These are phyloP conservation scores for Stegophylla sp. DNA, from an alignment of 2,888 invertebrate species.

Conservation along the genomic window DNA sequence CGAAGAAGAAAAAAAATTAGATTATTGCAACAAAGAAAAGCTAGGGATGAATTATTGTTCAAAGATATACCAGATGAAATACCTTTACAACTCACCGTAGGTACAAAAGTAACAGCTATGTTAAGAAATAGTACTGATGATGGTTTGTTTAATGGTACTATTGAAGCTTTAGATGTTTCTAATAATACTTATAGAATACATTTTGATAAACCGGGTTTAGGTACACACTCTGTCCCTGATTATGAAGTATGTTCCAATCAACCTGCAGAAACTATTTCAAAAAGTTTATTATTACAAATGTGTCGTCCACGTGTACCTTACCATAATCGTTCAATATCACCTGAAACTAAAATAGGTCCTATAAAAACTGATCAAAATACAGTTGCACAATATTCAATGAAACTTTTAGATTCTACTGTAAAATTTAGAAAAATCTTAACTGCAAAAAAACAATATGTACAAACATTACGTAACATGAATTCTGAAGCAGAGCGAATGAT, in stretches of 20 bases:
- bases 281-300: constrained; percentile 61
- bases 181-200: constrained; percentile 93
- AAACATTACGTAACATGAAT: constrained; percentile 83
- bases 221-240: constrained; percentile 95
- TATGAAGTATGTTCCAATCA: constrained; percentile 95
- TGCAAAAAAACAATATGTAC: constrained; percentile 81
- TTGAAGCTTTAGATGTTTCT: constrained; percentile 94
- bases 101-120: constrained; percentile 91
- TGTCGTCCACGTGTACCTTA: constrained; percentile 59
- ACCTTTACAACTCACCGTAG: constrained; percentile 91
- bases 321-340: constrained; percentile 52
- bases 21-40: constrained; percentile 89
- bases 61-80: constrained; percentile 94
- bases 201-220: constrained; percentile 89
- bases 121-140: constrained; percentile 86
- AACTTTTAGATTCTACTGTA: constrained; percentile 66
- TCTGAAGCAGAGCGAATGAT: constrained; percentile 86
- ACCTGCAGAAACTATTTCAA: constrained; percentile 82
- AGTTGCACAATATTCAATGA: constrained; percentile 55
- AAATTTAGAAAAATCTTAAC: constrained; percentile 84
- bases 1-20: constrained; percentile 90
- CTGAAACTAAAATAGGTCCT: constrained; percentile 40
- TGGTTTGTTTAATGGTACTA: constrained; percentile 90
- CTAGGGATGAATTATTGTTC: constrained; percentile 75
- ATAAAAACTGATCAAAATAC: constrained; percentile 44